These are phyloP conservation scores for Planiliza haematocheilus DNA, from an alignment of 2,113 vertebrate species.

Conservation along the genomic window DNA sequence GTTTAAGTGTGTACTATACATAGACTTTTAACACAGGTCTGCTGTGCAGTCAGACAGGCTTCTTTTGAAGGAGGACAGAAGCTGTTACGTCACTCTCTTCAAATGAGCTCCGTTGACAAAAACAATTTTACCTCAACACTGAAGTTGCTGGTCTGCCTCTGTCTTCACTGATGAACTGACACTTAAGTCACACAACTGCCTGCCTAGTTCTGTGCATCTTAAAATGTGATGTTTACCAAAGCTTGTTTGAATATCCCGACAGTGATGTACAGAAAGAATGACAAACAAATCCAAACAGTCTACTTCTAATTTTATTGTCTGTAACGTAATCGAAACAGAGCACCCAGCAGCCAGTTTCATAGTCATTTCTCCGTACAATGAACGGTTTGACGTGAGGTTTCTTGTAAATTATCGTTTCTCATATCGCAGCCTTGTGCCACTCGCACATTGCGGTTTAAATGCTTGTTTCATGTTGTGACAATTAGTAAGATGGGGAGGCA, in stretches of 20 bases:
- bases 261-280: constrained; percentile 1
- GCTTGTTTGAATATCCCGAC: constrained; percentile 32
- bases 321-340: constrained; percentile 13
- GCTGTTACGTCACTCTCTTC: no score
- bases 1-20: no score
- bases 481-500: constrained; percentile 33
- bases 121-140: no score
- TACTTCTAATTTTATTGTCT: constrained; percentile 21
- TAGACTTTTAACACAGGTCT: no score
- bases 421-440: constrained; percentile 10
- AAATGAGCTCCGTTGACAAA: no score
- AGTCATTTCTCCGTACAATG: constrained; percentile 10
- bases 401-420: constrained; percentile 32
- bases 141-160: no score
- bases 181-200: no score
- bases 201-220: constrained; percentile 14
- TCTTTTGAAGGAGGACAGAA: no score
- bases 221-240: constrained; percentile 10
- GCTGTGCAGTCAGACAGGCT: no score
- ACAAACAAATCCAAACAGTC: constrained; percentile 14
- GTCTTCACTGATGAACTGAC: no score
- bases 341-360: constrained; percentile 17
- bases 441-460: constrained; percentile 21
- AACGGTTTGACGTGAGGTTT: constrained; percentile 13
- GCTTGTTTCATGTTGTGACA: constrained; percentile 31